Evolutionary conservation across 2,797 vertebrate species (phyloP), one percentile per base, ranked within the genome.

Genomic region (Remorina albescens): DNA sequence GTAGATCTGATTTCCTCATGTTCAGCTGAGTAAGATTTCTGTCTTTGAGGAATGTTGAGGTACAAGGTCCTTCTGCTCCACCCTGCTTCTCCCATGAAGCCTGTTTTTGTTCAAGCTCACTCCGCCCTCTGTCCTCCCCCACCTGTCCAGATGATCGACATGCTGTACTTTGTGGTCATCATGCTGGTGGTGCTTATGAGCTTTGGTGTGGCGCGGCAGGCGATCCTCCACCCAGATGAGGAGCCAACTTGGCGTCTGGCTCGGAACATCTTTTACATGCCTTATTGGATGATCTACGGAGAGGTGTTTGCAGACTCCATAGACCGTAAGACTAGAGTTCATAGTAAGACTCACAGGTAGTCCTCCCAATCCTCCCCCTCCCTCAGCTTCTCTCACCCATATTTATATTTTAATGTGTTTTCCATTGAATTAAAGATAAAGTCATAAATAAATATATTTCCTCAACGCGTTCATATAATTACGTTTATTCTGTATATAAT

Each of bases 261-360:
- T 0, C 92, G 97, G 4, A 99, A 99, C 93, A 98, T 99, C 94
- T 99, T 99, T 95, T 99, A 99, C 91, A 99, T 99, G 97, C 98
- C 98, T 0, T 99, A 99, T 91, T 99, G 98, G 98, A 99, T 99
- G 98, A 99, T 99, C 94, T 99, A 99, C 8, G 98, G 98, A 80
- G 98, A 99, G 89, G 97, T 99, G 94, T 99, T 99, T 93, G 97
- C 97, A 67, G 98, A 99, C 95, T 98, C 98, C 96, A 98, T 98
- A 96, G 98, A 99, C 96, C 98, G 98, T 99, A 99, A 99, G 98
- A 98, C 93, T 96, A 97, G 96, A 97, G 91, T 99, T 94, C 93
- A 99, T 97, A 98, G 98, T 98, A 99, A 98, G 98, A 95, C 89
- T 95, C 91, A 51, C 92, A 91, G 94, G 95, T 93, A 94, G 71